Evolutionary conservation across 1,140 invertebrate genomes (phyloP).

Genomic region (Megalopta genalis): DNA sequence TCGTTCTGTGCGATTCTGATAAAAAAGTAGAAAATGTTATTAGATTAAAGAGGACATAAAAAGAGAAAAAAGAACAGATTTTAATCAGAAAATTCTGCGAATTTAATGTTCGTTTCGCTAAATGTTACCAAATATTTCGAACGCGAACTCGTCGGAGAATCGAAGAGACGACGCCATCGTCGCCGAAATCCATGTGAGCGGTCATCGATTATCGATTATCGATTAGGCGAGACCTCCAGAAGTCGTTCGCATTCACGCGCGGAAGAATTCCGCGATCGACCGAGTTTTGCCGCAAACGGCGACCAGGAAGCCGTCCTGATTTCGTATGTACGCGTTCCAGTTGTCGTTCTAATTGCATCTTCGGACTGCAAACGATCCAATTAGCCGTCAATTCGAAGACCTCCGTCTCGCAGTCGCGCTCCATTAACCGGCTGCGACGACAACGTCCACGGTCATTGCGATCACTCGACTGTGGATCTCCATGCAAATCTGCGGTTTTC

Average conservation of each 20-base stretch:
- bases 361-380: slow-evolving; percentile 26
- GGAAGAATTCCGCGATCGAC: slow-evolving; percentile 12
- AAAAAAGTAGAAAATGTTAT: too few relatives aligned
- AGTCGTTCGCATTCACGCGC: slow-evolving; percentile 28
- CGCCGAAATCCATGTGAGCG: background rate
- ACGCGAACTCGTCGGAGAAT: too few relatives aligned
- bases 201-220: slow-evolving; percentile 8
- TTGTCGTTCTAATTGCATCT: slow-evolving; percentile 26
- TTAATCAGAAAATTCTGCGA: too few relatives aligned
- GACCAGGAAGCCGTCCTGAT: slow-evolving; percentile 16
- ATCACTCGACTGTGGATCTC: background rate
- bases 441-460: background rate
- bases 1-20: too few relatives aligned
- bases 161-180: background rate
- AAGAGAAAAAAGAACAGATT: too few relatives aligned
- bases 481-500: too few relatives aligned
- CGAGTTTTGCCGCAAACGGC: slow-evolving; percentile 11
- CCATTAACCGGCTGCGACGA: background rate
- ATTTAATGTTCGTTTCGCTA: too few relatives aligned
- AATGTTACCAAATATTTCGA: too few relatives aligned
- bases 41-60: too few relatives aligned
- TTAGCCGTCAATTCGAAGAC: slow-evolving; percentile 8
- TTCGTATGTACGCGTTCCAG: background rate
- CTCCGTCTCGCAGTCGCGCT: background rate
- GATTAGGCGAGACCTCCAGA: slow-evolving; percentile 1